Percentiles rank a stretch among this genome's conserved stretches.
Evolutionary conservation across 1,140 invertebrate species (phyloP).

Genomic region (Lasioglossum baleicum): DNA sequence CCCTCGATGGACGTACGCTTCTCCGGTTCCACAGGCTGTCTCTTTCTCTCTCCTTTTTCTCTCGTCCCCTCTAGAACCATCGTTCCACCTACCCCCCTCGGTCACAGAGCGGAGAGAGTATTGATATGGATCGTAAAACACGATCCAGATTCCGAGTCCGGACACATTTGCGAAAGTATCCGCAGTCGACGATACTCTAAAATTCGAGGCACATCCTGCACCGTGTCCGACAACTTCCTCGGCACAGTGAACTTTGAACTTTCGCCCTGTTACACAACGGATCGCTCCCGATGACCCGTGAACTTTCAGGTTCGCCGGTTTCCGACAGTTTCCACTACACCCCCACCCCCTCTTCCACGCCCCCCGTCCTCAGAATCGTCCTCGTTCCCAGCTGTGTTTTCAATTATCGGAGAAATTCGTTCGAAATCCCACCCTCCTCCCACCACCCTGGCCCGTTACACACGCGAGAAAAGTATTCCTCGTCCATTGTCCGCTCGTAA

Average conservation of each 20-base stretch:
- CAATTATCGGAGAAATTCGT: slow-evolving; percentile 62
- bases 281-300: slow-evolving; percentile 55
- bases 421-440: neutral
- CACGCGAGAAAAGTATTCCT: neutral
- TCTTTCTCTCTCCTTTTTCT: no score
- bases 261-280: slow-evolving; percentile 54
- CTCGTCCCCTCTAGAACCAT: no score
- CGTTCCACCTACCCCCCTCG: no score
- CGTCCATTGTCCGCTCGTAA: slow-evolving; percentile 12
- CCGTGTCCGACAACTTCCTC: slow-evolving; percentile 37
- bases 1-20: neutral
- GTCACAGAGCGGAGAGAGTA: neutral
- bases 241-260: slow-evolving; percentile 60
- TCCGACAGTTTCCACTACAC: neutral
- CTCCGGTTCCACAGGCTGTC: no score
- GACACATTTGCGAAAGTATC: slow-evolving; percentile 34
- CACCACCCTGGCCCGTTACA: neutral
- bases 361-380: slow-evolving; percentile 8
- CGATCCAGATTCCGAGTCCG: slow-evolving; percentile 7
- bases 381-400: slow-evolving; percentile 54
- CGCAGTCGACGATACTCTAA: slow-evolving; percentile 31
- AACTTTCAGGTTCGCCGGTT: slow-evolving; percentile 54
- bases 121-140: slow-evolving; percentile 34
- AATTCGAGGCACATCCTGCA: slow-evolving; percentile 38
- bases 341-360: neutral